Conservation (phyloP, 2,888 invertebrate species). For the Agriopis leucophaearia region DNA sequence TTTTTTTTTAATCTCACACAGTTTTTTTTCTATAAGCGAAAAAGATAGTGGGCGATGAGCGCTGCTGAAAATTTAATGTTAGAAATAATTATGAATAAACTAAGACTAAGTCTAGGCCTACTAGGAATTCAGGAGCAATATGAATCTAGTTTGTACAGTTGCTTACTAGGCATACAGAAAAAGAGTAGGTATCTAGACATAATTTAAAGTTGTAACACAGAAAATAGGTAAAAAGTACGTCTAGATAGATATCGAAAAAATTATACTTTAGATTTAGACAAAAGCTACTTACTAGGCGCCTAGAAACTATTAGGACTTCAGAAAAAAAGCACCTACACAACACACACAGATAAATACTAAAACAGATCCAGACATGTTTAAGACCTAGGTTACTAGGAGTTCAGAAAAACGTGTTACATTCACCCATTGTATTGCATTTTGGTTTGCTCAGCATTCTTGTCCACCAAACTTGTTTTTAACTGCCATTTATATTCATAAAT, state of each 20-base stretch:
- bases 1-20: too few species aligned
- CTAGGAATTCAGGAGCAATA: too few species aligned
- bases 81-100: too few species aligned
- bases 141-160: too few species aligned
- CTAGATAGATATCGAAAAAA: background rate
- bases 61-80: too few species aligned
- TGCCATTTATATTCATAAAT: slow-evolving; percentile 25
- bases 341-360: slow-evolving; percentile 2
- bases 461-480: slow-evolving; percentile 9
- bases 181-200: too few species aligned
- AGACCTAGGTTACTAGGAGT: slow-evolving; percentile 37
- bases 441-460: background rate
- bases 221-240: background rate
- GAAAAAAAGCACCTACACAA: background rate
- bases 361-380: slow-evolving; percentile 10
- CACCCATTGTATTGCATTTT: slow-evolving; percentile 1
- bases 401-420: slow-evolving; percentile 31
- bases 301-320: background rate
- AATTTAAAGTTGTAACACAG: background rate
- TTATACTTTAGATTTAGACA: background rate
- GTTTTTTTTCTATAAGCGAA: too few species aligned
- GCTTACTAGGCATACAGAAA: too few species aligned
- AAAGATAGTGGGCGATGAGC: too few species aligned
- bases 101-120: too few species aligned
- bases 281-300: background rate